phyloP scores from a whole-genome alignment of 2,113 vertebrate genomes.

The Rutilus rutilus region DNA sequence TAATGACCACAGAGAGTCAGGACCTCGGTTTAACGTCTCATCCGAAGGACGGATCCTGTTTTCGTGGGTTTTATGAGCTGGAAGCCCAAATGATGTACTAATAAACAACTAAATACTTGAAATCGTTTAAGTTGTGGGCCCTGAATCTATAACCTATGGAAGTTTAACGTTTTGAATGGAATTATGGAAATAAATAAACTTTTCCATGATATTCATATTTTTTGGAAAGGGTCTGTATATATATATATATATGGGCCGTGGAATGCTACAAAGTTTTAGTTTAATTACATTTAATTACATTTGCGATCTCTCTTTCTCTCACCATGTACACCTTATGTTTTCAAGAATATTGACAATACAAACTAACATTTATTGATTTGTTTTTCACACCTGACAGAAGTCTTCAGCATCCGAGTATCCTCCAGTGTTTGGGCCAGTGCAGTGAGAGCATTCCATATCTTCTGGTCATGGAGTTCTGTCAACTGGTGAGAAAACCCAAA shows the following conservation, averaged over 20 bases:
- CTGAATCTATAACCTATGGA: no score
- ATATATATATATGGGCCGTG: not conserved
- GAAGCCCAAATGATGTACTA: no score
- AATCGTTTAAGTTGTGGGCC: no score
- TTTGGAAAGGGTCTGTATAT: no score
- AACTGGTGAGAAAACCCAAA: slow-evolving; percentile 79
- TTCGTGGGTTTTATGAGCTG: no score
- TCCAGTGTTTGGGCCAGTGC: slow-evolving; percentile 90
- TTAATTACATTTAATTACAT: slow-evolving; percentile 45
- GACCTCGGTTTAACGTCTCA: no score
- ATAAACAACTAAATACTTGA: no score
- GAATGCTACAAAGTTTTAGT: slow-evolving; percentile 47
- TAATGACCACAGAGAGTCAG: no score
- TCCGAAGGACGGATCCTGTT: no score
- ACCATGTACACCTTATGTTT: not conserved
- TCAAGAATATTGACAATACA: not conserved
- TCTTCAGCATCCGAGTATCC: slow-evolving; percentile 89
- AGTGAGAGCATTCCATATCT: slow-evolving; percentile 88
- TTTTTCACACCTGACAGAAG: slow-evolving; percentile 72
- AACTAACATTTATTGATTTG: slow-evolving; percentile 21
- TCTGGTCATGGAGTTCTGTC: slow-evolving; percentile 93
- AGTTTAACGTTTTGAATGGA: no score
- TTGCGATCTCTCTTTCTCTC: slow-evolving; percentile 11
- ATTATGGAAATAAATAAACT: no score
- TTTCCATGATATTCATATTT: no score